Base-by-base conservation (phyloP, 2,113 vertebrate species). In the Gavia stellata region DNA sequence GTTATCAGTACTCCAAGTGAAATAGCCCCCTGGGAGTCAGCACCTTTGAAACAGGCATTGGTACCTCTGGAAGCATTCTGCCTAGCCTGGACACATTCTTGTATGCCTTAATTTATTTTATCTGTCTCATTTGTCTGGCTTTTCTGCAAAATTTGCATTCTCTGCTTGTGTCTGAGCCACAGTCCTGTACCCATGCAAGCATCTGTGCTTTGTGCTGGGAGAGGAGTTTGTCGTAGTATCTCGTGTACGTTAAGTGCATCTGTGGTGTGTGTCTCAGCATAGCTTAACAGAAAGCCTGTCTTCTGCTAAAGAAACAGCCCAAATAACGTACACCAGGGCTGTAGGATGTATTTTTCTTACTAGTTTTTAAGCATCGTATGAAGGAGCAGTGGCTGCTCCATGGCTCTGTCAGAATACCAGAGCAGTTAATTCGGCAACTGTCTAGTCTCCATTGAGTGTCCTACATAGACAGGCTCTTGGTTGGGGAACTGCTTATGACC, bases 311-410 rank as follows among this genome's bases (percentile, higher is more conserved):
- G 45, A 55, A 81, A 42, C 59, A 90, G 14, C 61, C 38, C 14
- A 23, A 33, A 70, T 53, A 73, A 67, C 0, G 0, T 42, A 36
- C 13, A 40, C 2, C 1, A 21, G 50, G 25, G 20, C 36, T 75
- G 42, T 29, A 72, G 49, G 45, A 42, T 49, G 17, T 66, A 6
- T 74, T 87, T 93, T 92, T 88, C 59, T 45, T 52, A 28, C 14
- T 80, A 56, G 29, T 74, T 89, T 89, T 61, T 55, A 85, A 84
- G 47, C 38, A 71, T 10, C 1, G 0, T 17, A 49, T 49, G 36
- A 87, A 74, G 73, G 79, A 84, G 29, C 10, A 10, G n/a, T 85
- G 50, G 10, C 47, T 62, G 55, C 19, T 59, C 52, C 17, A 1
- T 34, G 47, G 40, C 40, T 75, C 28, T 63, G 8, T 78, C 49